phyloP scores from a whole-genome alignment of 2,888 invertebrate species.

The Unio delphinus region DNA sequence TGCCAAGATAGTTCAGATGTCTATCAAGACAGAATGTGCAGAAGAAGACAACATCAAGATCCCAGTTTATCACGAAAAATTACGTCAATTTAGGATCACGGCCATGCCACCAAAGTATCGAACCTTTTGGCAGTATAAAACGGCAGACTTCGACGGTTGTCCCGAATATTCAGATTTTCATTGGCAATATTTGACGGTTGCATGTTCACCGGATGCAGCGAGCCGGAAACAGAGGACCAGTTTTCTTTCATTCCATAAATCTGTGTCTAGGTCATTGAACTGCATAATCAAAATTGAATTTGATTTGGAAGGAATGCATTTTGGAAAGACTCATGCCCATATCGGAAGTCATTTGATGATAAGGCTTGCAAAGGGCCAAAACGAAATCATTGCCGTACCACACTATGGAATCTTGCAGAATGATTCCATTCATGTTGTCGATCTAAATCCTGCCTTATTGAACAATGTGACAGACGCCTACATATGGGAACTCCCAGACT shows the following conservation, averaged over 20 bases:
- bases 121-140: conserved; percentile 22
- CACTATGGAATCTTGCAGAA: conserved; percentile 7
- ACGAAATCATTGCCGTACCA: conserved; percentile 2
- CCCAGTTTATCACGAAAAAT: conserved; percentile 19
- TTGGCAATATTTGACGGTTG: conserved; percentile 15
- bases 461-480: not conserved
- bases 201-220: conserved; percentile 7
- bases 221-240: conserved; percentile 7
- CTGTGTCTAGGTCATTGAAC: not conserved
- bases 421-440: conserved; percentile 2
- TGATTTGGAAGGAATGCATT: conserved; percentile 21
- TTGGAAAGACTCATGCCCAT: conserved; percentile 20
- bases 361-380: not conserved
- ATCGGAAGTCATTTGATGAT: conserved; percentile 16
- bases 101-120: conserved; percentile 24
- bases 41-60: conserved; percentile 26
- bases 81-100: conserved; percentile 20
- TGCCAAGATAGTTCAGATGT: conserved; percentile 25
- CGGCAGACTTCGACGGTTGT: conserved; percentile 24
- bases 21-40: conserved; percentile 15
- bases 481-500: conserved; percentile 15
- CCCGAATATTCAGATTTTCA: conserved; percentile 23
- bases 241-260: conserved; percentile 2
- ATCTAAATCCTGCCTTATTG: not conserved
- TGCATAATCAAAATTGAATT: conserved; percentile 11